Evolutionary conservation across 2,888 invertebrate genomes (phyloP).

Genomic region (Druceiella hillmani): DNA sequence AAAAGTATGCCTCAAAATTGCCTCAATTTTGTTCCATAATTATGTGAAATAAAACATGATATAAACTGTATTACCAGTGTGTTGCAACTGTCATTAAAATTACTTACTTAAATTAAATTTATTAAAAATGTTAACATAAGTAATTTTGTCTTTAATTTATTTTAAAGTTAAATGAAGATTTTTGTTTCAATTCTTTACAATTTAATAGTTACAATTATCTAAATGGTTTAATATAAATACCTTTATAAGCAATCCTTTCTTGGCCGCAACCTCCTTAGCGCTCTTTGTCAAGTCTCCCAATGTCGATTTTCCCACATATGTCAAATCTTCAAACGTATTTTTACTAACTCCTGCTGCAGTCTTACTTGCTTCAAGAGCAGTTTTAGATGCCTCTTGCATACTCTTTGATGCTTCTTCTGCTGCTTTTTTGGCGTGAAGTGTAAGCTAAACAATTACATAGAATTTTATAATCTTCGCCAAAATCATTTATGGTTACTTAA

Average conservation of each 20-base stretch:
- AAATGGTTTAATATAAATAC: conserved; percentile 33
- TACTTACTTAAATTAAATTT: no score
- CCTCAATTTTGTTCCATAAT: no score
- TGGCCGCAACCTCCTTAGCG: conserved; percentile 82
- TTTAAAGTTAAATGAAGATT: neutral
- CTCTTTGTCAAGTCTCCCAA: conserved; percentile 87
- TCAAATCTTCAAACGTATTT: conserved; percentile 82
- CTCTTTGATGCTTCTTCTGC: conserved; percentile 77
- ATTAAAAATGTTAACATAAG: no score
- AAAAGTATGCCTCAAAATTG: no score
- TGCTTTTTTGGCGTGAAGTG: conserved; percentile 83
- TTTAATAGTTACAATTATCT: neutral
- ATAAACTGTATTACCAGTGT: no score
- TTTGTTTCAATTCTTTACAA: neutral
- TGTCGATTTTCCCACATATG: conserved; percentile 86
- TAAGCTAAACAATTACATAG: conserved; percentile 59
- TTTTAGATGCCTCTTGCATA: conserved; percentile 79
- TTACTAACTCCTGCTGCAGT: conserved; percentile 84
- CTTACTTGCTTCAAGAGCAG: conserved; percentile 80
- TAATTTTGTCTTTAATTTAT: conserved; percentile 8
- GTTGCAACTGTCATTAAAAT: no score
- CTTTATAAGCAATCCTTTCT: conserved; percentile 74
- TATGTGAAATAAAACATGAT: no score
- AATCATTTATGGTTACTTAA: conserved; percentile 2
- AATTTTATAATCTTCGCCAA: conserved; percentile 6